Conservation (phyloP, 2,888 invertebrate genomes). For the Catocala sponsa region DNA sequence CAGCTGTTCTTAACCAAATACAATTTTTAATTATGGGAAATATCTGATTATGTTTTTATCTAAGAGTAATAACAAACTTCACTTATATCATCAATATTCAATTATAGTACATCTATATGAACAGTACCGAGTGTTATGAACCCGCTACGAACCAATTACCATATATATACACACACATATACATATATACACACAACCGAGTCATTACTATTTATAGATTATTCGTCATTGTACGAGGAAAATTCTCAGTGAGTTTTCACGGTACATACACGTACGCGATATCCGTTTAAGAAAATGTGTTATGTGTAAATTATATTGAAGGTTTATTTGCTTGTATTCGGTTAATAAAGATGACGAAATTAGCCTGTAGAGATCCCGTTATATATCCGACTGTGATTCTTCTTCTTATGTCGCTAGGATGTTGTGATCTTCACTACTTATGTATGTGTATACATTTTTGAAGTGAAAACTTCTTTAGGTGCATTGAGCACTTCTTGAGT, state of each 20-base stretch:
- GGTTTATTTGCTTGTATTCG: not conserved
- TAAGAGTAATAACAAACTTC: no score
- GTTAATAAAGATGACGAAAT: not conserved
- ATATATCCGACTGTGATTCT: no score
- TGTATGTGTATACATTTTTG: no score
- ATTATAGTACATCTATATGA: slow-evolving; percentile 11
- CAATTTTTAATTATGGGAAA: no score
- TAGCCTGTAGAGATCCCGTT: no score
- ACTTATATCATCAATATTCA: slow-evolving; percentile 3
- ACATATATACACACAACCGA: slow-evolving; percentile 15
- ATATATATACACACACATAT: slow-evolving; percentile 25
- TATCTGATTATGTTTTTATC: no score
- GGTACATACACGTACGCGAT: slow-evolving; percentile 12
- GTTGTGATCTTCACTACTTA: no score
- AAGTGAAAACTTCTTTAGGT: no score
- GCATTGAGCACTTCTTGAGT: no score
- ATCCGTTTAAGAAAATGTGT: slow-evolving; percentile 10
- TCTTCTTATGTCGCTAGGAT: no score
- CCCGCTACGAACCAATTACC: slow-evolving; percentile 21
- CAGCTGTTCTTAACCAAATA: no score
- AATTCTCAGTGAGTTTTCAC: slow-evolving; percentile 49
- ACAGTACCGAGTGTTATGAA: slow-evolving; percentile 37
- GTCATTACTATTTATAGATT: slow-evolving; percentile 59
- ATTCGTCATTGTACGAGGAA: slow-evolving; percentile 54
- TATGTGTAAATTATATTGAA: not conserved